These are phyloP conservation scores for Brachyptera risi DNA, from an alignment of 2,888 invertebrate genomes.

Conservation along the genomic window DNA sequence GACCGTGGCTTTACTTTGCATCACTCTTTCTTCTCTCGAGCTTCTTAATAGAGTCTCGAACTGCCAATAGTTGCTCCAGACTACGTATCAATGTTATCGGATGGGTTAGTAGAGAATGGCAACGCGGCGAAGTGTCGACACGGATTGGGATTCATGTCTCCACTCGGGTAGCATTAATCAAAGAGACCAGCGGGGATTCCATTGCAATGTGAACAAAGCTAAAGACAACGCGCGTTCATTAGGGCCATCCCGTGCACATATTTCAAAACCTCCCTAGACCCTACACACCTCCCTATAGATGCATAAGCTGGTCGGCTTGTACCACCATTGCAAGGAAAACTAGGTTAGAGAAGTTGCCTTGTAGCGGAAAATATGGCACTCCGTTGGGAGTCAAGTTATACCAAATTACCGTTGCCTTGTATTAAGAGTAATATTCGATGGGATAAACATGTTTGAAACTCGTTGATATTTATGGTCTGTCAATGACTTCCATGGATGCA, in stretches of 20 bases:
- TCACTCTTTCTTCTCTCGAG: slow-evolving; percentile 2
- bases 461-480: slow-evolving; percentile 8
- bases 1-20: slow-evolving; percentile 10
- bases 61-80: slow-evolving; percentile 11
- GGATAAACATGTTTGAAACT: slow-evolving; percentile 10
- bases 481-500: background rate
- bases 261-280: slow-evolving; percentile 15
- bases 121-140: slow-evolving; percentile 28
- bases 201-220: slow-evolving; percentile 44
- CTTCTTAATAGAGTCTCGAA: slow-evolving; percentile 9
- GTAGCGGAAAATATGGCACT: slow-evolving; percentile 1
- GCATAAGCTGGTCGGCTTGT: too few relatives aligned
- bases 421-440: slow-evolving; percentile 11
- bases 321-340: background rate
- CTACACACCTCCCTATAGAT: slow-evolving; percentile 2
- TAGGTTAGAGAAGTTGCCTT: slow-evolving; percentile 5
- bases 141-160: slow-evolving; percentile 30
- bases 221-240: slow-evolving; percentile 35
- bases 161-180: slow-evolving; percentile 29
- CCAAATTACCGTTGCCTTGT: slow-evolving; percentile 2
- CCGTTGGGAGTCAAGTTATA: slow-evolving; percentile 3
- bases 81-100: background rate
- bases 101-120: background rate
- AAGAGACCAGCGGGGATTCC: slow-evolving; percentile 40
- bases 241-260: slow-evolving; percentile 33